Evolutionary conservation across 1,140 invertebrate genomes (phyloP), one percentile per base, ranked within the genome.

Genomic region (Anastrepha ludens): DNA sequence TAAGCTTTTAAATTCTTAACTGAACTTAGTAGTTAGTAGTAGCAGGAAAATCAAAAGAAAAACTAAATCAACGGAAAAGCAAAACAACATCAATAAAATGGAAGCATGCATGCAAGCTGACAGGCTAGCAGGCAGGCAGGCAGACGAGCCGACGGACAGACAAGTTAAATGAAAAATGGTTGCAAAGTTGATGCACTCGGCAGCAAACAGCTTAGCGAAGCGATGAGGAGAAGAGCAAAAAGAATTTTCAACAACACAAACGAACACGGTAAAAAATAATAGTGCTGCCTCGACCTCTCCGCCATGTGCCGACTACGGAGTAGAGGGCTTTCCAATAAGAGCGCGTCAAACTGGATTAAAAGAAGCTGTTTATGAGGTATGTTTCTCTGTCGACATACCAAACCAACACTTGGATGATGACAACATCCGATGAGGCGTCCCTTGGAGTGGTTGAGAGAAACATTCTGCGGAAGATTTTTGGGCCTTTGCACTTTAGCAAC

Each of bases 1-100:
- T 81, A 81, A 81, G 47, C 74, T 81, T 81, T 81, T 81, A 81
- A 81, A 81, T 81, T 81, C 74, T 81, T 81, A 81, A 29, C 74
- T 11, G 47, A 81, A 81, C 74, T 81, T 81, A 81, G 74, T 58
- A 81, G 7, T 81, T 29, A 67, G n/a, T 17, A 81, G 74, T 78
- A 44, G 13, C 67, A 15, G 67, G 67, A 15, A 74, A 74, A 74
- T 74, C 41, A 11, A 74, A 47, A 47, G 15, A 74, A 74, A 74
- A 74, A 44, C 67, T 6, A 44, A 74, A n/a, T 47, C 44, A 81
- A 29, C 44, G 47, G 47, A 0, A 2, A 74, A 58, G 74, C 47
- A 81, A 81, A 81, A 81, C n/a, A 81, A 81, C 74, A 81, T 81
- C 47, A 81, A 81, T 81, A 81, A 81, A 29, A 29, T 29, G 29